A percentile compares a stretch with the other conserved stretches of the same genome.
These are phyloP conservation scores for Megalopta genalis DNA, from an alignment of 1,140 invertebrate species.

Conservation along the genomic window DNA sequence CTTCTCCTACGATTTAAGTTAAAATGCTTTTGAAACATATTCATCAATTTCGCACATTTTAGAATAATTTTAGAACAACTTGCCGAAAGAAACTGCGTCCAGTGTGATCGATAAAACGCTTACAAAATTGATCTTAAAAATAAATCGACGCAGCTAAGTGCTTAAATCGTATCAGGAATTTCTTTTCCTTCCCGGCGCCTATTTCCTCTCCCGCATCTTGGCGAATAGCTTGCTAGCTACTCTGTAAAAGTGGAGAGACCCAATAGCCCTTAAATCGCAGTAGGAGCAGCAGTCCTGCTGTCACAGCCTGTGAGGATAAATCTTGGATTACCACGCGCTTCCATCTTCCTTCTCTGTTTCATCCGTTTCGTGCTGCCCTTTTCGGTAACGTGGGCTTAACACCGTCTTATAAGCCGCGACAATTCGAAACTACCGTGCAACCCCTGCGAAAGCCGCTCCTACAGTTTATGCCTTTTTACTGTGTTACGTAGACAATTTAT, in stretches of 20 bases:
- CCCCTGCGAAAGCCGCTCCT: slow-evolving; percentile 21
- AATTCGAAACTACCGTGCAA: slow-evolving; percentile 65
- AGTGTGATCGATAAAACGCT: no score
- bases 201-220: not conserved
- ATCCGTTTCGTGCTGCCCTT: slow-evolving; percentile 35
- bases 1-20: no score
- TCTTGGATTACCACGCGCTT: slow-evolving; percentile 76
- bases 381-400: slow-evolving; percentile 71
- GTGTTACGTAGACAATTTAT: not conserved
- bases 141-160: no score
- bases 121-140: no score
- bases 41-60: no score
- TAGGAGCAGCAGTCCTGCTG: slow-evolving; percentile 55
- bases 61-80: no score
- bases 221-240: slow-evolving; percentile 19
- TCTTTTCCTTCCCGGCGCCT: not conserved
- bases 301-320: slow-evolving; percentile 75
- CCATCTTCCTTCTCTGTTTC: slow-evolving; percentile 52
- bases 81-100: no score
- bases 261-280: slow-evolving; percentile 60
- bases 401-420: slow-evolving; percentile 72
- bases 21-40: no score
- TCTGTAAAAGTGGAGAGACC: slow-evolving; percentile 47
- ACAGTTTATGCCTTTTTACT: not conserved
- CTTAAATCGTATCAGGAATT: no score